These are phyloP conservation scores for Pandemis cinnamomeana DNA, from an alignment of 2,888 invertebrate genomes.

Conservation along the genomic window DNA sequence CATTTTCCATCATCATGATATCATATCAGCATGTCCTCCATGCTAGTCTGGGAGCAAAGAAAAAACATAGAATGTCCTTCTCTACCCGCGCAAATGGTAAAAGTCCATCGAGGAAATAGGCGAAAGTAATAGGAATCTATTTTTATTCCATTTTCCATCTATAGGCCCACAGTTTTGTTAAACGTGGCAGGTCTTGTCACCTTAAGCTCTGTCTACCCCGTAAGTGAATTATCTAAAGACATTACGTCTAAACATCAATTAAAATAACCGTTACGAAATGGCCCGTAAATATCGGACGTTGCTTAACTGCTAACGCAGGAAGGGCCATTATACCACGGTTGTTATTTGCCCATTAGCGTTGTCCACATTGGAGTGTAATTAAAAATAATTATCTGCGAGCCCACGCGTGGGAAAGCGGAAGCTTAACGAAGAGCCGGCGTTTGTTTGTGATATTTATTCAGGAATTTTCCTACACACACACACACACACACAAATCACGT, in stretches of 20 bases:
- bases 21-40: too few species aligned
- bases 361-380: constrained; percentile 5
- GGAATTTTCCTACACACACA: not conserved
- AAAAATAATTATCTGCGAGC: not conserved
- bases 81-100: too few species aligned
- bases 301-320: not conserved
- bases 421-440: not conserved
- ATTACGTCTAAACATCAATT: not conserved
- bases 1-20: too few species aligned
- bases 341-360: not conserved
- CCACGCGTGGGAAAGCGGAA: not conserved
- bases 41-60: too few species aligned
- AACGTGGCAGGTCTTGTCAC: too few species aligned
- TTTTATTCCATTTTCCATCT: too few species aligned
- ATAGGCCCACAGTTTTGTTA: too few species aligned
- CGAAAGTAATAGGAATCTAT: too few species aligned
- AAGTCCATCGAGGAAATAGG: too few species aligned
- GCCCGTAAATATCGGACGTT: not conserved
- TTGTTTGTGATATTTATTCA: not conserved
- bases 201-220: too few species aligned
- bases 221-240: not conserved
- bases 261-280: not conserved
- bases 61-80: too few species aligned
- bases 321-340: not conserved
- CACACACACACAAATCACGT: too few species aligned